phyloP scores from a whole-genome alignment of 2,797 vertebrate genomes.

The Manis javanica region DNA sequence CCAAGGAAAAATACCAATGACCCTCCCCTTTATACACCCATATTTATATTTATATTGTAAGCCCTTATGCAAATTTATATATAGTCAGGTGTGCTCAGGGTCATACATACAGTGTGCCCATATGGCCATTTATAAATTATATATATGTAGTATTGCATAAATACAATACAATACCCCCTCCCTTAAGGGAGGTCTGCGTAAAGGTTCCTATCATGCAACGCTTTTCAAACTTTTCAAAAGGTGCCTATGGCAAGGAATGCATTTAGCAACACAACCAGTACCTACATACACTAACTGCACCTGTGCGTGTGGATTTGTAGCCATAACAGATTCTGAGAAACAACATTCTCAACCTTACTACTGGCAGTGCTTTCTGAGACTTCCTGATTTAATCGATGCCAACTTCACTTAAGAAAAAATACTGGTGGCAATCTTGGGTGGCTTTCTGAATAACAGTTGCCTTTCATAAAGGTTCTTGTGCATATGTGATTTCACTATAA shows the following conservation, averaged over 20 bases:
- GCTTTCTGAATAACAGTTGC: not conserved
- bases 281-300: not conserved
- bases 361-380: not conserved
- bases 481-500: rapidly evolving
- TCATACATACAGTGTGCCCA: not conserved
- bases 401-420: not conserved
- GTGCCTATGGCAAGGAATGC: not conserved
- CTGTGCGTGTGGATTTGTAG: not conserved
- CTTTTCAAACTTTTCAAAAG: not conserved
- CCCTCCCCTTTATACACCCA: not conserved
- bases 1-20: not conserved
- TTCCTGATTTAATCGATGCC: not conserved
- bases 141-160: no score
- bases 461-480: not conserved
- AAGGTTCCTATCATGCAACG: not conserved
- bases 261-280: not conserved
- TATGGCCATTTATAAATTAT: not conserved
- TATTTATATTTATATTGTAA: not conserved
- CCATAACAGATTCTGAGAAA: not conserved
- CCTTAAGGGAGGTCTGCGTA: not conserved
- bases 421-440: not conserved
- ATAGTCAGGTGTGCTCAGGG: not conserved
- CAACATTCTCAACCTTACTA: not conserved
- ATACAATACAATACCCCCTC: not conserved
- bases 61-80: not conserved